phyloP scores from a whole-genome alignment of 2,113 vertebrate genomes.

The Passer domesticus region DNA sequence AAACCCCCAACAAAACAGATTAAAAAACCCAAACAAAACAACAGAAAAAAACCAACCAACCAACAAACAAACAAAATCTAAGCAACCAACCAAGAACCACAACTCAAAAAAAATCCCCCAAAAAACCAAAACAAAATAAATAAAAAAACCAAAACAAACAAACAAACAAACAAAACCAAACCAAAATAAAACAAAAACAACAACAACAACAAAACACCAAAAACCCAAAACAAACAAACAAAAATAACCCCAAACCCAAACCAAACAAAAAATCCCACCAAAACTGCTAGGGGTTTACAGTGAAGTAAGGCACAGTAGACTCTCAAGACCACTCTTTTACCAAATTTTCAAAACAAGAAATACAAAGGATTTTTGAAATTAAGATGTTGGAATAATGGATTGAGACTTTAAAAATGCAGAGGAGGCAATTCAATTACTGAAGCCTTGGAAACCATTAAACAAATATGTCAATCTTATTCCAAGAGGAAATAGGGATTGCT shows the following conservation, averaged over 20 bases:
- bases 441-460: not conserved
- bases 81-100: not conserved
- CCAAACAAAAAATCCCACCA: not conserved
- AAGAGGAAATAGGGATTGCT: not conserved
- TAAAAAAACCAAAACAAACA: no score
- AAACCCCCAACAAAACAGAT: not conserved
- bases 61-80: not conserved
- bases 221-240: not conserved
- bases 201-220: not conserved
- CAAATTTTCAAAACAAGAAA: not conserved
- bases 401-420: slow-evolving; percentile 25
- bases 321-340: not conserved
- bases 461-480: not conserved
- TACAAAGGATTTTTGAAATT: not conserved
- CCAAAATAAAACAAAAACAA: not conserved
- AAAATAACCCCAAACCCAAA: not conserved
- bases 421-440: slow-evolving; percentile 16
- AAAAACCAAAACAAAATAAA: not conserved
- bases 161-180: no score
- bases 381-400: slow-evolving; percentile 17
- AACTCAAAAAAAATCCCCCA: not conserved
- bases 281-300: not conserved
- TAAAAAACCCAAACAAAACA: not conserved
- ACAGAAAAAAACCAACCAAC: not conserved
- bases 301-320: not conserved